Evolutionary conservation across 2,113 vertebrate genomes (phyloP), one percentile per base, ranked within the genome.

Genomic region (Saguinus imperator): DNA sequence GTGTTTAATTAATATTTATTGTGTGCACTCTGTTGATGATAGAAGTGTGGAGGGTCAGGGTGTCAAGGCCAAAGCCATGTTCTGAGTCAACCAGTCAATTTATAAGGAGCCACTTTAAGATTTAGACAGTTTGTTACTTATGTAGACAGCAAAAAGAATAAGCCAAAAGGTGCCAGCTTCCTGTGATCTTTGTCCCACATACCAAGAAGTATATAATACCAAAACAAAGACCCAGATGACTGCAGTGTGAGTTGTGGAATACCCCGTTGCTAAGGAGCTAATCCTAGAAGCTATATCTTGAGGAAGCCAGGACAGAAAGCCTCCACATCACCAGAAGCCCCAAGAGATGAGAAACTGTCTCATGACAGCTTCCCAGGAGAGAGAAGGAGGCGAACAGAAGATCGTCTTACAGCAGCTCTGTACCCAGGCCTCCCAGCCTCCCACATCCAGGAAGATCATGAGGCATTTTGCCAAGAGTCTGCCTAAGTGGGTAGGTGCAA

Each of bases 221-320:
- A 32, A 57, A 73, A 55, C 10, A 55, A 57, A 40, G 35, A 18
- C n/a, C 17, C 43, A 9, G 14, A 35, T 4, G 57, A 27, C 25
- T 16, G 8, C 43, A 35, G 1, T 5, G 35, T 11, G 50, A 40
- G 52, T 3, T 0, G 0, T 17, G 75, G 23, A 70, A 25, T 70
- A 21, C 3, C 37, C 13, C 16, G 0, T 0, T 1, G 29, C 32
- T 21, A 8, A 55, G n/a, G 40, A 73, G 45, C 68, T 20, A 20
- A 27, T 14, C 66, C 55, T 6, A 27, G 55, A 82, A 76, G 27
- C 21, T 79, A 37, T 64, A 7, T 52, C 58, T 17, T 37, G 50
- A 18, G 43, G 16, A 6, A 16, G 1, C 3, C 12, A 10, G 13
- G 50, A 8, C 48, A 93, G 79, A 35, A 68, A 48, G 12, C 16